Evolutionary conservation across 1,140 invertebrate genomes (phyloP).

Genomic region (Trachymyrmex cornetzi): DNA sequence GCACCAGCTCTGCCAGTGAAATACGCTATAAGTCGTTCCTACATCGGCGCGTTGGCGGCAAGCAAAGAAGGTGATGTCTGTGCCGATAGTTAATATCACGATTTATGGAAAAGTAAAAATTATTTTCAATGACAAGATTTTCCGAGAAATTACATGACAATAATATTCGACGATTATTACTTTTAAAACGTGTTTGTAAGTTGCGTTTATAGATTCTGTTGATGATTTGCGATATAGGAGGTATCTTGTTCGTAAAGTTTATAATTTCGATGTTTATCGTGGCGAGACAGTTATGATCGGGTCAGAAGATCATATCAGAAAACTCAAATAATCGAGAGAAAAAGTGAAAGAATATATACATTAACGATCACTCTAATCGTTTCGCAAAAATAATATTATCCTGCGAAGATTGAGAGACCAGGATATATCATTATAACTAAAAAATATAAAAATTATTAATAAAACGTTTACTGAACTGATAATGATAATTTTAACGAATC

Average conservation of each 20-base stretch:
- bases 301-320: slow-evolving; percentile 19
- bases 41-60: not conserved
- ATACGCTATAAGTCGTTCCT: too few species aligned
- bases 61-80: not conserved
- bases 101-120: not conserved
- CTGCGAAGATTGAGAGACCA: not conserved
- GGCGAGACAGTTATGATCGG: not conserved
- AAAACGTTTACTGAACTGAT: slow-evolving; percentile 30
- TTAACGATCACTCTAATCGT: not conserved
- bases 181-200: not conserved
- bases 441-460: slow-evolving; percentile 27
- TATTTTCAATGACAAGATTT: not conserved
- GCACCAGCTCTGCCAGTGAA: too few species aligned
- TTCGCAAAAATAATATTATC: slow-evolving; percentile 52
- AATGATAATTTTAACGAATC: slow-evolving; percentile 25
- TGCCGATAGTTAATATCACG: not conserved
- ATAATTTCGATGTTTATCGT: not conserved
- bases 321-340: not conserved
- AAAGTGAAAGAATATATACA: too few species aligned
- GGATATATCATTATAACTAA: slow-evolving; percentile 25
- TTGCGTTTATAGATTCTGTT: not conserved
- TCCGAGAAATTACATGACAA: slow-evolving; percentile 19
- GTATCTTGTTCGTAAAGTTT: slow-evolving; percentile 20
- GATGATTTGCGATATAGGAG: slow-evolving; percentile 1
- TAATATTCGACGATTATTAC: not conserved